phyloP scores from a whole-genome alignment of 1,140 invertebrate species.

The Pteromalus puparum region DNA sequence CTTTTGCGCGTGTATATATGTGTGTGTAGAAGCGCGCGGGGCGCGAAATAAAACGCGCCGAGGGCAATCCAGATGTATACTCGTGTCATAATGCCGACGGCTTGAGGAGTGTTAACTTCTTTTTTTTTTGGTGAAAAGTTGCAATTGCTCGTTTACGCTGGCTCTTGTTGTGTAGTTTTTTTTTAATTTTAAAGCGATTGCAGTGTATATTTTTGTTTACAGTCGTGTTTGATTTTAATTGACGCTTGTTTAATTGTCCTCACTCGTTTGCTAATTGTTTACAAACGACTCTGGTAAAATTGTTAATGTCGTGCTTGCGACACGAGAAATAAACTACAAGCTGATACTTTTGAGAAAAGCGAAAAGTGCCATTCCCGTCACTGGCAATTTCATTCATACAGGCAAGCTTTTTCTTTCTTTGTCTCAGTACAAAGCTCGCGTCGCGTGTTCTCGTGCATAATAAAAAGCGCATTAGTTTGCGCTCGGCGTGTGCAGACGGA shows the following conservation, averaged over 20 bases:
- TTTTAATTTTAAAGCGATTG: too few species aligned
- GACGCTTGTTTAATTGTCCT: too few species aligned
- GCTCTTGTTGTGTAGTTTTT: neutral
- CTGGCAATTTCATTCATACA: neutral
- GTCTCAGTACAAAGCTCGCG: neutral
- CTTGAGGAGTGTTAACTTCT: neutral
- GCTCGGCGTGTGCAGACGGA: neutral
- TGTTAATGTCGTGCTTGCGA: neutral
- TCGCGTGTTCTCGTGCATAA: neutral
- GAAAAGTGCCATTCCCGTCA: too few species aligned
- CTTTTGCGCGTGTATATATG: neutral
- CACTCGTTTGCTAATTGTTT: too few species aligned
- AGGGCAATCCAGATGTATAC: neutral
- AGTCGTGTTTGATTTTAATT: too few species aligned
- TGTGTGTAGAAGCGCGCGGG: neutral
- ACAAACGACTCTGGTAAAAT: neutral
- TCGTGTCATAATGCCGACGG: neutral
- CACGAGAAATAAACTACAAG: neutral
- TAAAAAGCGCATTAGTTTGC: conserved; percentile 44
- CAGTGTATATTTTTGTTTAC: too few species aligned
- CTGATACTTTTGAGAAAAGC: neutral
- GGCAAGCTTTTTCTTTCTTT: neutral
- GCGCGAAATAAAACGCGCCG: neutral
- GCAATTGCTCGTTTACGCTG: neutral
- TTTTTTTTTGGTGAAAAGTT: neutral